Evolutionary conservation across 1,140 invertebrate species (phyloP).

Genomic region (Stratiolaelaps scimitus): DNA sequence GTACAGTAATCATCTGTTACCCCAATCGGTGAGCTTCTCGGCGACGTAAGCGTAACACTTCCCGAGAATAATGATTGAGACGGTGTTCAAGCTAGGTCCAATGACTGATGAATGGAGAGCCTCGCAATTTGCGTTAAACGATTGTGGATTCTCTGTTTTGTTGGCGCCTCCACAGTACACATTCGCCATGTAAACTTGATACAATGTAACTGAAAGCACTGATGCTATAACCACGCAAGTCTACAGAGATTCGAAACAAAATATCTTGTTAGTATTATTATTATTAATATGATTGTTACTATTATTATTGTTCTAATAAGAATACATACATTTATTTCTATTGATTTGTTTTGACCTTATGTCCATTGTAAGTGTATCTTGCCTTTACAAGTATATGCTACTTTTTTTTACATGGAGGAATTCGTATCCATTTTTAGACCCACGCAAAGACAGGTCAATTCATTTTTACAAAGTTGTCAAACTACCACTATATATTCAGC

Average conservation of each 20-base stretch:
- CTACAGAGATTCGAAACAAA: slow-evolving; percentile 33
- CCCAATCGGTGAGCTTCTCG: slow-evolving; percentile 42
- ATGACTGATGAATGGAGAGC: slow-evolving; percentile 40
- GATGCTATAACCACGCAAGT: slow-evolving; percentile 37
- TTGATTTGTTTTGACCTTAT: too few relatives aligned
- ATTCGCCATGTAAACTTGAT: slow-evolving; percentile 40
- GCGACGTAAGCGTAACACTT: slow-evolving; percentile 43
- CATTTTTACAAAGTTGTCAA: too few relatives aligned
- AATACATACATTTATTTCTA: background rate
- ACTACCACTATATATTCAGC: too few relatives aligned
- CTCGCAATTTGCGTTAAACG: slow-evolving; percentile 31
- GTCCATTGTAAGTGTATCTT: too few relatives aligned
- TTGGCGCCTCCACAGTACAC: slow-evolving; percentile 39
- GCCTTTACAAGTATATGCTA: too few relatives aligned
- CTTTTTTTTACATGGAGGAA: too few relatives aligned
- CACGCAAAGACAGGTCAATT: too few relatives aligned
- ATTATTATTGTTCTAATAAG: background rate
- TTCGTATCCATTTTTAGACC: too few relatives aligned
- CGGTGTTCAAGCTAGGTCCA: slow-evolving; percentile 41
- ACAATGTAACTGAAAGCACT: slow-evolving; percentile 37
- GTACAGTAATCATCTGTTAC: too few relatives aligned
- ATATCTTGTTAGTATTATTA: background rate
- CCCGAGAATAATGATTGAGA: slow-evolving; percentile 42
- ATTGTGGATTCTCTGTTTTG: slow-evolving; percentile 17
- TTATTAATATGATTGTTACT: background rate